Conservation (phyloP, 2,797 vertebrate genomes). For the Xiphorhynchus erythropygius region DNA sequence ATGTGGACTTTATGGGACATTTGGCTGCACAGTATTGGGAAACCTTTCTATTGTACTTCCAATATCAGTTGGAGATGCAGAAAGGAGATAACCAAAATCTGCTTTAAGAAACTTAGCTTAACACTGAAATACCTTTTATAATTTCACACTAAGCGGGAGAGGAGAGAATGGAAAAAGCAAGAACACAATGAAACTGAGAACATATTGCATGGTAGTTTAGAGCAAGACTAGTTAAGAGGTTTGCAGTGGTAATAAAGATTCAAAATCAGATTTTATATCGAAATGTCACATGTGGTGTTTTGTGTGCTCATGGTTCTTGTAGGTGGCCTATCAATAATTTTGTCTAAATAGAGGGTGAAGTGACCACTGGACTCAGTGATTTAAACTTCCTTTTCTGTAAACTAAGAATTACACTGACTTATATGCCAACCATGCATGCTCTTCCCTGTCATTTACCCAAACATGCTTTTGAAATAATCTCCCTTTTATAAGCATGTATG, state of each 20-base stretch:
- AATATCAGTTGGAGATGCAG: neutral
- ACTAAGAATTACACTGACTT: neutral
- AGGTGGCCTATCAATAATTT: neutral
- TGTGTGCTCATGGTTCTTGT: neutral
- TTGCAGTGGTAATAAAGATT: neutral
- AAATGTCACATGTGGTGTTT: fast-evolving
- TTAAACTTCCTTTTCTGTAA: neutral
- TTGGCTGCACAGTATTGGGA: neutral
- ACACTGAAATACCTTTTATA: neutral
- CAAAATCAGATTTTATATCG: neutral
- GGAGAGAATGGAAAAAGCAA: neutral
- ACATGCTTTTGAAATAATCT: neutral
- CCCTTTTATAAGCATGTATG: neutral
- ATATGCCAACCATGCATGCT: neutral
- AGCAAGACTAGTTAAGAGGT: neutral
- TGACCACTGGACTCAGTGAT: neutral
- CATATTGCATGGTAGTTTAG: neutral
- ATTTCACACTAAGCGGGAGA: neutral
- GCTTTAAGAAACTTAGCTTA: neutral
- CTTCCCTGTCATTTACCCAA: neutral
- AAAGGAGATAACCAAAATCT: neutral
- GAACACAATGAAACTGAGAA: neutral
- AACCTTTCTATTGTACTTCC: neutral
- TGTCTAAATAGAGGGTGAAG: neutral
- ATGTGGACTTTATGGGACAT: neutral